Evolutionary conservation across 2,113 vertebrate species (phyloP).

Genomic region (Ameiurus melas): DNA sequence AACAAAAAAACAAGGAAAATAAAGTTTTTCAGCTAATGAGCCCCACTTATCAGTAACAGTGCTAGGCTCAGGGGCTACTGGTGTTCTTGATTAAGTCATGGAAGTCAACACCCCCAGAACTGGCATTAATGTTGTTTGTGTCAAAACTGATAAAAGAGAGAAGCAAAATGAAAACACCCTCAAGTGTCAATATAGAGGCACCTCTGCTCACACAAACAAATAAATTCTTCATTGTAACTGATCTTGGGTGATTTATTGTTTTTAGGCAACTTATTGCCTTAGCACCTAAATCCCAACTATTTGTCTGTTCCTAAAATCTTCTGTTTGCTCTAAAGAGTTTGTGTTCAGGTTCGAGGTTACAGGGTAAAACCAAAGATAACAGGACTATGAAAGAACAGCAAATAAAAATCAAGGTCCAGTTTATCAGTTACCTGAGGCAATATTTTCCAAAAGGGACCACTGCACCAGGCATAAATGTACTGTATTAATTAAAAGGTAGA

Average conservation of each 20-base stretch:
- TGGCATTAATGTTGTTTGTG: not conserved
- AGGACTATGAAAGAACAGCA: not conserved
- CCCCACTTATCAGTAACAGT: slow-evolving; percentile 1
- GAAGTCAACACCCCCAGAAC: not conserved
- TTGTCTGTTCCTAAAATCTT: not conserved
- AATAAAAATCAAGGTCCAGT: slow-evolving; percentile 30
- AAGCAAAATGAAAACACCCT: not conserved
- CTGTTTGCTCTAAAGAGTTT: slow-evolving; percentile 16
- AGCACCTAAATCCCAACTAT: not conserved
- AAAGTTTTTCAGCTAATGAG: not conserved
- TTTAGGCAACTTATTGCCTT: not conserved
- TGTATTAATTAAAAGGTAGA: not conserved
- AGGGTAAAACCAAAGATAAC: not conserved
- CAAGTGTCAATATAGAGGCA: not conserved
- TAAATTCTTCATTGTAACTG: not conserved
- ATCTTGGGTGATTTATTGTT: not conserved
- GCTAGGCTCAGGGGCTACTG: not conserved
- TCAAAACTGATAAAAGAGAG: slow-evolving; percentile 9
- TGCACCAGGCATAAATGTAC: not conserved
- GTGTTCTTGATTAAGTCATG: not conserved
- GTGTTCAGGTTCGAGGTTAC: not conserved
- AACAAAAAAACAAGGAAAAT: not conserved
- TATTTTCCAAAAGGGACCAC: not conserved
- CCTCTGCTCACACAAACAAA: not conserved
- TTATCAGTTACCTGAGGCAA: slow-evolving; percentile 1